Evolutionary conservation across 2,888 invertebrate genomes (phyloP).

Genomic region (Thecocarcelia acutangulata): DNA sequence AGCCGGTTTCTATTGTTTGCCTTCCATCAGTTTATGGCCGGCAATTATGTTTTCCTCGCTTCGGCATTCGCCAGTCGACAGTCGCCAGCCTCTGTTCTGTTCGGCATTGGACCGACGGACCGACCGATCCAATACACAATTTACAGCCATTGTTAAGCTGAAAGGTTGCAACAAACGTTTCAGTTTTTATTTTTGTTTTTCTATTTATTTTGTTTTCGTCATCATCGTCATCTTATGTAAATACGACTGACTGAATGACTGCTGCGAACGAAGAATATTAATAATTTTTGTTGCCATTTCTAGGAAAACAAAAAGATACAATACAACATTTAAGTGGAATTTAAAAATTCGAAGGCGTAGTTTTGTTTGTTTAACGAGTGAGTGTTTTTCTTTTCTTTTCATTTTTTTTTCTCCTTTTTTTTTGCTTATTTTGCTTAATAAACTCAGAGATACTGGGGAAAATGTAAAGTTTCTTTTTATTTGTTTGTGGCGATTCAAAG

Average conservation of each 20-base stretch:
- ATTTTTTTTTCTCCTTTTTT: conserved; percentile 16
- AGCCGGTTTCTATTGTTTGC: conserved; percentile 49
- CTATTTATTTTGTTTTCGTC: background rate
- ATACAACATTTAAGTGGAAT: conserved; percentile 18
- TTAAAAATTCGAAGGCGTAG: conserved; percentile 56
- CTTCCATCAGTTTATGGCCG: conserved; percentile 56
- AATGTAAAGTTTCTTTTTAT: background rate
- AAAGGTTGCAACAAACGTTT: conserved; percentile 3
- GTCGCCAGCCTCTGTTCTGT: too few relatives aligned
- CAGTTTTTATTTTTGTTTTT: background rate
- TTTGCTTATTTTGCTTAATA: background rate
- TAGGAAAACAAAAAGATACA: conserved; percentile 35
- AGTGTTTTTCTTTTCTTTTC: too few relatives aligned
- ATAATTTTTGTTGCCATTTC: conserved; percentile 66
- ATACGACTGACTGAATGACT: conserved; percentile 40
- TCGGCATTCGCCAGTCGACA: conserved; percentile 49
- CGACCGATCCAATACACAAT: conserved; percentile 9
- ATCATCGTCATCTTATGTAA: conserved; percentile 45
- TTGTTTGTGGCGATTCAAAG: conserved; percentile 1
- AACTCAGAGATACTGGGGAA: too few relatives aligned
- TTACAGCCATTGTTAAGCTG: conserved; percentile 25
- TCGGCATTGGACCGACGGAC: too few relatives aligned
- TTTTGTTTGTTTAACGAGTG: conserved; percentile 46
- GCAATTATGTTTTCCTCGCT: conserved; percentile 64
- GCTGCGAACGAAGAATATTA: conserved; percentile 59